Conservation (phyloP, 2,888 invertebrate species). For the Drosophila nr. fundita region DNA sequence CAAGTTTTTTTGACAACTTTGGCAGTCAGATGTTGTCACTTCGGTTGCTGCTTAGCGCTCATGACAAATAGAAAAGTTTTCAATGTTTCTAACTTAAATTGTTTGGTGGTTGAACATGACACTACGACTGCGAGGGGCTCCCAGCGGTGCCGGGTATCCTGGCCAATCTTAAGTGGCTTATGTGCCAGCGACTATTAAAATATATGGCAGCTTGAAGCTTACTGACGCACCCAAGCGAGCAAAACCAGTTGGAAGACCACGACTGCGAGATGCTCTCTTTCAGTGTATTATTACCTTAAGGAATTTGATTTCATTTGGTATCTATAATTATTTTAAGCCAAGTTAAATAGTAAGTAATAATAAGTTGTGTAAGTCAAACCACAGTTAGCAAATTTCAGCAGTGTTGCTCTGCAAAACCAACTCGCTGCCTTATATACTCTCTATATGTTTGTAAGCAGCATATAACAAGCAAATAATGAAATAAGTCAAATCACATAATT, state of each 20-base stretch:
- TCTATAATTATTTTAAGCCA: neutral
- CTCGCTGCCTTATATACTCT: neutral
- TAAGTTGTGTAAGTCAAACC: neutral
- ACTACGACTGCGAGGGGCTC: slow-evolving; percentile 20
- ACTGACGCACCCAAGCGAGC: slow-evolving; percentile 12
- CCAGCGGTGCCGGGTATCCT: slow-evolving; percentile 35
- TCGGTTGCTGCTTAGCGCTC: slow-evolving; percentile 38
- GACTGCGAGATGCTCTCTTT: neutral
- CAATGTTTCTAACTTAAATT: slow-evolving; percentile 79
- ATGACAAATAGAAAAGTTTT: slow-evolving; percentile 76
- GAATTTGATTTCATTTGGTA: neutral
- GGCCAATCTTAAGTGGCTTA: slow-evolving; percentile 66
- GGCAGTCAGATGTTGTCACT: slow-evolving; percentile 45
- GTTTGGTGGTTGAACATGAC: slow-evolving; percentile 78
- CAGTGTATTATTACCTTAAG: neutral
- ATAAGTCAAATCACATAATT: slow-evolving; percentile 76
- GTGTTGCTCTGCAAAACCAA: neutral
- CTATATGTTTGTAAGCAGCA: neutral
- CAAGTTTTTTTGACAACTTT: slow-evolving; percentile 43
- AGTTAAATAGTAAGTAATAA: neutral
- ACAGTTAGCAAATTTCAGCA: neutral
- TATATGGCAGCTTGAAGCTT: slow-evolving; percentile 55
- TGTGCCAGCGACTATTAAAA: slow-evolving; percentile 65
- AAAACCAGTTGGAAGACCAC: neutral
- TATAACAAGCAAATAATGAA: slow-evolving; percentile 54